These are phyloP conservation scores for Osedax fenrisi DNA, from an alignment of 2,888 invertebrate species.

Conservation along the genomic window DNA sequence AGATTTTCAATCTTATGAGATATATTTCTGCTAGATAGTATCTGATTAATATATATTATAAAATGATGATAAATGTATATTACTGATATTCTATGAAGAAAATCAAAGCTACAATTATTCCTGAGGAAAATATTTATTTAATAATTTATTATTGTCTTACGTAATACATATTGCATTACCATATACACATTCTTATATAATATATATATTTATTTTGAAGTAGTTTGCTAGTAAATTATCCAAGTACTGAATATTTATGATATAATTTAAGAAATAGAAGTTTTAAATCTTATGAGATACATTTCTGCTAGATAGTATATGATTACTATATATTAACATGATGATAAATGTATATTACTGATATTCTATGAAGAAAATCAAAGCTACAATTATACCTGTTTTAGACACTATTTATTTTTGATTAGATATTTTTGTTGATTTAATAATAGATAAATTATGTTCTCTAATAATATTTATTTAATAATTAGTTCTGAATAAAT, in stretches of 20 bases:
- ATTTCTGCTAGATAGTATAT: not conserved
- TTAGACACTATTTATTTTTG: not conserved
- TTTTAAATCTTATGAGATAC: not conserved
- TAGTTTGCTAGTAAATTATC: not conserved
- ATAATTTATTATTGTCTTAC: not conserved
- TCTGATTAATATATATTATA: no score
- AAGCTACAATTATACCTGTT: not conserved
- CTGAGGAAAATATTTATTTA: not conserved
- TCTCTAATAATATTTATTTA: no score
- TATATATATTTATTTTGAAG: not conserved
- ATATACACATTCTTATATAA: not conserved
- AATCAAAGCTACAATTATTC: not conserved
- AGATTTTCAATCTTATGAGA: not conserved
- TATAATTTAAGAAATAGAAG: not conserved
- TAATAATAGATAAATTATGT: no score
- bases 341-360: not conserved
- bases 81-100: not conserved
- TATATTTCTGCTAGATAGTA: not conserved
- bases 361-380: not conserved
- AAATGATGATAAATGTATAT: not conserved
- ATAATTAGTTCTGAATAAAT: no score
- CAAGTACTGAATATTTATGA: not conserved
- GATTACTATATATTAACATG: no score
- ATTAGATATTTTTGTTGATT: no score
- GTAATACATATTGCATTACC: not conserved